These are phyloP conservation scores for human DNA, from an alignment of 2,113 vertebrate genomes.

Conservation along the genomic window DNA sequence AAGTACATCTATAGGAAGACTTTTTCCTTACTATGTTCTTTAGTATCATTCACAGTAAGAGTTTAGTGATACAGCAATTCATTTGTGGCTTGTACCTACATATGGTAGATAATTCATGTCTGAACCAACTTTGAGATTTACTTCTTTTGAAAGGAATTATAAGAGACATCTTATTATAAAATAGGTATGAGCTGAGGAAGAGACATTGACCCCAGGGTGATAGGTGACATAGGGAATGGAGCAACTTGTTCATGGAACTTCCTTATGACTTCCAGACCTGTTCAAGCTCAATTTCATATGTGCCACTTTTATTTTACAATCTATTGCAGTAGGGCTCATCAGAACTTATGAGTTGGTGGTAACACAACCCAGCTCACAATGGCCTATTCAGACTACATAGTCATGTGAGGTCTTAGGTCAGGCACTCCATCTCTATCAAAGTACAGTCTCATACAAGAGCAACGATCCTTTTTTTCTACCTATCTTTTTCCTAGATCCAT, in stretches of 20 bases:
- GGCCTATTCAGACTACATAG: neutral
- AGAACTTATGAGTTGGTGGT: neutral
- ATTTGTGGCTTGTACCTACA: neutral
- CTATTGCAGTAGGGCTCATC: neutral
- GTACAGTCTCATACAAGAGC: neutral
- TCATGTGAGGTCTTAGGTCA: neutral
- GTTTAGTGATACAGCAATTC: neutral
- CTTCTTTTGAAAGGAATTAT: neutral
- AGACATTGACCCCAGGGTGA: neutral
- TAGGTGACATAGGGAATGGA: neutral
- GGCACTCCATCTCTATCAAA: neutral
- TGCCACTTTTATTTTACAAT: neutral
- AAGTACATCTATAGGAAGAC: neutral
- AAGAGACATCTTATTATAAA: neutral
- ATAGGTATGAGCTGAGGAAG: neutral
- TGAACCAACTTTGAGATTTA: neutral
- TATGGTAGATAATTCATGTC: neutral
- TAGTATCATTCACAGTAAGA: neutral
- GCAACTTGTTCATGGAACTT: neutral
- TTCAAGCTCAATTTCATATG: neutral
- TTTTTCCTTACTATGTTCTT: neutral
- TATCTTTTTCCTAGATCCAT: neutral
- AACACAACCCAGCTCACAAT: neutral
- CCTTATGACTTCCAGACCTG: neutral
- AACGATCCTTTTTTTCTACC: neutral